Conservation (phyloP, 2,113 vertebrate genomes). For the Odocoileus hemionus region DNA sequence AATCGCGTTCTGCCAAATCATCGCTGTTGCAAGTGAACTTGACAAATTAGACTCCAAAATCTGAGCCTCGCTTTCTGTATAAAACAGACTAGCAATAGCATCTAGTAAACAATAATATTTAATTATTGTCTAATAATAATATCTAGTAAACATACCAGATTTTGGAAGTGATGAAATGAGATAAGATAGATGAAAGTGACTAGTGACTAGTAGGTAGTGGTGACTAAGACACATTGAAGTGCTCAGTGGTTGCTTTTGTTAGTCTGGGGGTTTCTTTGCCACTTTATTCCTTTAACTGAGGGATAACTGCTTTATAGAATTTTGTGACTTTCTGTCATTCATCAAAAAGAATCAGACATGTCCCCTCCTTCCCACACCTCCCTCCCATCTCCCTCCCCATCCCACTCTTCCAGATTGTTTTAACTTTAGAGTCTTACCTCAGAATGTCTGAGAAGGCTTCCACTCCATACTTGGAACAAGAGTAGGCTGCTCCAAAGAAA, state of each 20-base stretch:
- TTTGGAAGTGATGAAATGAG: background rate
- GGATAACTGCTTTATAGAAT: background rate
- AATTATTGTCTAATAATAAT: background rate
- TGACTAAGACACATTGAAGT: background rate
- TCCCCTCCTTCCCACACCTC: too few species aligned
- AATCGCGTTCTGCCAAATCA: background rate
- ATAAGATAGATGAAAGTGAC: background rate
- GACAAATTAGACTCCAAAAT: too few species aligned
- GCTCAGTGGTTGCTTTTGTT: background rate
- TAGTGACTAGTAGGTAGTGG: background rate
- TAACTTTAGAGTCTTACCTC: conserved; percentile 70
- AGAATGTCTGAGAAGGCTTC: conserved; percentile 82
- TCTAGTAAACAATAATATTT: background rate
- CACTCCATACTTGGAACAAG: conserved; percentile 78
- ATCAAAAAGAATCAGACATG: background rate
- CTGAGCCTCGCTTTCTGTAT: background rate
- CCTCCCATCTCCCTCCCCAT: background rate
- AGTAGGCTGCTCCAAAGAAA: conserved; percentile 65
- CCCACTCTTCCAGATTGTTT: background rate
- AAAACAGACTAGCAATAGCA: background rate
- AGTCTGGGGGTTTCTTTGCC: background rate
- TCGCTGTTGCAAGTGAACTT: background rate
- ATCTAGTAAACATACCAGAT: background rate
- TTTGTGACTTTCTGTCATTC: background rate
- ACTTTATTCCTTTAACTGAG: background rate